Evolutionary conservation across 1,140 invertebrate genomes (phyloP).

Genomic region (Matsumurasca onukii): DNA sequence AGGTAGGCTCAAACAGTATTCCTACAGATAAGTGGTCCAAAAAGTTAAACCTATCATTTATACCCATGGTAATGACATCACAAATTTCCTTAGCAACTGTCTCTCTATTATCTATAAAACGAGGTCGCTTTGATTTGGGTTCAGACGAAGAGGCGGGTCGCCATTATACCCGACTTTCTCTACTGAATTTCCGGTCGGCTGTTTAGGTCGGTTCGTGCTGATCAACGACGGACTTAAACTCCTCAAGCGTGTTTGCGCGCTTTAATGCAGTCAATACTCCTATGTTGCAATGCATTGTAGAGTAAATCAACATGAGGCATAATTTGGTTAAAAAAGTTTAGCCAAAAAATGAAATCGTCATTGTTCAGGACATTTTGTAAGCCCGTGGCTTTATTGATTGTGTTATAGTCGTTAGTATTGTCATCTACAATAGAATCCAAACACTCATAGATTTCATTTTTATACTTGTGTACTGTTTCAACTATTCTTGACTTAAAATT

Average conservation of each 20-base stretch:
- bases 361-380: neutral
- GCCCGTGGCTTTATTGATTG: constrained; percentile 22
- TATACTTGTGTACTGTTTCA: no score
- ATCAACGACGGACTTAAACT: neutral
- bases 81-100: neutral
- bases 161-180: neutral
- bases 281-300: no score
- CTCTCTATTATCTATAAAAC: neutral
- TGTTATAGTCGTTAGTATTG: neutral
- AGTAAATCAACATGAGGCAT: no score
- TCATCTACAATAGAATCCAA: no score
- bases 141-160: neutral
- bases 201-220: neutral
- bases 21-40: neutral
- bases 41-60: no score
- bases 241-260: no score
- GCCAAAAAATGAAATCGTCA: constrained; percentile 17
- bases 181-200: neutral
- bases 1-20: neutral
- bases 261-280: no score
- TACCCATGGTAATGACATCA: neutral
- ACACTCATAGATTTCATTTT: no score
- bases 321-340: constrained; percentile 31
- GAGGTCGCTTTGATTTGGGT: neutral
- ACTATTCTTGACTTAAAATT: no score